Conservation (phyloP, 2,113 vertebrate species). For the Ophthalmolycus amberensis region DNA sequence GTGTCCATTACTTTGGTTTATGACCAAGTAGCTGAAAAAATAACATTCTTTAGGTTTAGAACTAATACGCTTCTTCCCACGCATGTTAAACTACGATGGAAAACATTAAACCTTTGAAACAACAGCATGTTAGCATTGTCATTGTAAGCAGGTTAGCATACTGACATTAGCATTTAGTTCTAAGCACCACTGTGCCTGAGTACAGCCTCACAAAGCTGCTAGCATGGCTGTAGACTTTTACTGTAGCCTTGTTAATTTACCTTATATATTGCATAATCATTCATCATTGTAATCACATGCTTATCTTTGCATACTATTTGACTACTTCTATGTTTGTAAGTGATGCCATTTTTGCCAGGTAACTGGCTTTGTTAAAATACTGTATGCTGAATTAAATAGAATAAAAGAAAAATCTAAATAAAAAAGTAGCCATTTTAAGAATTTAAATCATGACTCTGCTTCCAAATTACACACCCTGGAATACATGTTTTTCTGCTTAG, state of each 20-base stretch:
- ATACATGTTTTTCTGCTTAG: conserved; percentile 38
- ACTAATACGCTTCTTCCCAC: not conserved
- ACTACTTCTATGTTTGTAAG: not conserved
- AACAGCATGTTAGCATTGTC: not conserved
- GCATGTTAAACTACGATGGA: not conserved
- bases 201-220: not conserved
- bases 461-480: conserved; percentile 28
- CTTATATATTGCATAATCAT: not conserved
- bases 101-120: not conserved
- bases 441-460: conserved; percentile 32
- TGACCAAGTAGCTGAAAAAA: not conserved
- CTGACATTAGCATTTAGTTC: not conserved
- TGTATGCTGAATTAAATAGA: not conserved
- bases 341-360: not conserved
- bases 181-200: not conserved
- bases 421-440: conserved; percentile 6
- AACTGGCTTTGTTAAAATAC: not conserved
- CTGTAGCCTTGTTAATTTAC: not conserved
- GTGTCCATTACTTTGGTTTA: not conserved
- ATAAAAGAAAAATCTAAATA: not conserved
- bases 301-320: not conserved
- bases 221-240: not conserved
- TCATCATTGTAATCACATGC: not conserved
- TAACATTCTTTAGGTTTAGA: not conserved
- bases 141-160: not conserved